These are phyloP conservation scores for Actinernus sp. DNA, from an alignment of 92 coral and sea anemone species.

Conservation along the genomic window DNA sequence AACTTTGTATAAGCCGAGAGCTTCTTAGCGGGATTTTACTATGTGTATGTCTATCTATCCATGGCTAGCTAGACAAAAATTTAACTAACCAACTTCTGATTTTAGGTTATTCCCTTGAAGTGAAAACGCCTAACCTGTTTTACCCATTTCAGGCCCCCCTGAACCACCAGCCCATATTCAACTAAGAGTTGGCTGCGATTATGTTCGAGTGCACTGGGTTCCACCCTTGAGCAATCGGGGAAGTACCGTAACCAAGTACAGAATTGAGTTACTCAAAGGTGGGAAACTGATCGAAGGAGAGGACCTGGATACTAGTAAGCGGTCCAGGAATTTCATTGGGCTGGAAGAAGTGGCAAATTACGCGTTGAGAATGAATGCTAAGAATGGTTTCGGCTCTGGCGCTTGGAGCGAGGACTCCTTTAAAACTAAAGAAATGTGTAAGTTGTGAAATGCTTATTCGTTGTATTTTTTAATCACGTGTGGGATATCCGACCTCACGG, in stretches of 20 bases:
- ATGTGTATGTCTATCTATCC: no score
- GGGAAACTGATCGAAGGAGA: slow-evolving; percentile 28
- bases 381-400: slow-evolving; percentile 42
- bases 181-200: slow-evolving; percentile 30
- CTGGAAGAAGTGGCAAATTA: slow-evolving; percentile 22
- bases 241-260: slow-evolving; percentile 43
- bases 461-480: no score
- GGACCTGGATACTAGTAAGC: not conserved
- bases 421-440: slow-evolving; percentile 43
- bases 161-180: slow-evolving; percentile 66
- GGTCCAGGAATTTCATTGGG: slow-evolving; percentile 7
- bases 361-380: slow-evolving; percentile 38
- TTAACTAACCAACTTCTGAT: no score
- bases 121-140: not conserved
- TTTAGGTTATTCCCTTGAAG: no score
- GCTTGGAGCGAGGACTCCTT: slow-evolving; percentile 38
- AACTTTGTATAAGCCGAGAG: no score
- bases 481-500: no score
- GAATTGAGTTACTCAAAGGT: slow-evolving; percentile 26
- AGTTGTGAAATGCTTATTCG: slow-evolving; percentile 3
- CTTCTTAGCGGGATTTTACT: no score
- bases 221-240: slow-evolving; percentile 49
- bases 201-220: slow-evolving; percentile 51
- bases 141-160: slow-evolving; percentile 46
- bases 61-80: no score